Evolutionary conservation across 2,113 vertebrate genomes (phyloP), one percentile per base, ranked within the genome.

Genomic region (Rhea pennata): DNA sequence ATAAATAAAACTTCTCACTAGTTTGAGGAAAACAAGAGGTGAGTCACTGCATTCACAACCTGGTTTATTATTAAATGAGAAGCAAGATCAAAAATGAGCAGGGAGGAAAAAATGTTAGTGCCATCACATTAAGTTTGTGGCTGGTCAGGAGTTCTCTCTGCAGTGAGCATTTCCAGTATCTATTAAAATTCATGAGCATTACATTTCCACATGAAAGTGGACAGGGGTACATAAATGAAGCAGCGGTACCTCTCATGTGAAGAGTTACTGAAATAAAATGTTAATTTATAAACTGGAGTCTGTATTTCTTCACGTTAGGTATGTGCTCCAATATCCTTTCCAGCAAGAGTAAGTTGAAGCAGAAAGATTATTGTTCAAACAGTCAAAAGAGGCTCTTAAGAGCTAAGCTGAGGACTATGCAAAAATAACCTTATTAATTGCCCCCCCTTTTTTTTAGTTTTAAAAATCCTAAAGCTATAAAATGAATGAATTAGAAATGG

Each of bases 11-110:
- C 91, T 95, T 95, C 94, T 87, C 94, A 58, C 91, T 96, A 92
- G 93, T 97, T 97, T 94, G 94, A 95, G 94, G 94, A 97, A 97
- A 97, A 93, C 94, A 97, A 95, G 94, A 88, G 84, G 91, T 95
- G 91, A 97, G 83, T 93, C 93, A 96, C 36, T 93, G 90, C 78
- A 82, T 90, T 92, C 92, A 93, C 67, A 87, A 88, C 65, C 85
- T 95, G 53, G 87, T 84, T 96, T 92, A 93, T 95, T 95, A 96
- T 97, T 97, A 96, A 95, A 88, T 91, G 92, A 96, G 78, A 90
- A 83, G 22, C 13, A 88, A 58, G 91, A 92, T 96, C 24, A 96
- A 92, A 93, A 82, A 69, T 50, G 33, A 94, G 72, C 24, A 87
- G 27, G 59, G 88, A 74, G 64, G 88, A 93, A 94, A 92, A 92